Conservation (phyloP, 2,888 invertebrate genomes). For the Pantelozetes paolii region DNA sequence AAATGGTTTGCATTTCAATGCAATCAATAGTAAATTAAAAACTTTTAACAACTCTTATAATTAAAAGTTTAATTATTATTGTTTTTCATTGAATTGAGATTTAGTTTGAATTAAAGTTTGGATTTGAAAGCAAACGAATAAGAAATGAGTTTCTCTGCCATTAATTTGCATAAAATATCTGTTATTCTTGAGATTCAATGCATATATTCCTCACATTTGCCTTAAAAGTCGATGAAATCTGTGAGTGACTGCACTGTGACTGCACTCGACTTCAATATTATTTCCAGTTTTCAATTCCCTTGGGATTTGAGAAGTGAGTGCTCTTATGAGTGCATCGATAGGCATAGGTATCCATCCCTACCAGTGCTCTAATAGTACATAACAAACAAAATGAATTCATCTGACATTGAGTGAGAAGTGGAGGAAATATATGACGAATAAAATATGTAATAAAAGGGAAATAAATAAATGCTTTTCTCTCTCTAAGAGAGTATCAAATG, state of each 20-base stretch:
- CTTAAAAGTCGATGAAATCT: not conserved
- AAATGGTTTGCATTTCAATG: too few species aligned
- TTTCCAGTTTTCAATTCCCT: not conserved
- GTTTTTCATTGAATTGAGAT: too few species aligned
- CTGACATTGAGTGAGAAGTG: not conserved
- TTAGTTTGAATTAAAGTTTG: too few species aligned
- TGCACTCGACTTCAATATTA: conserved; percentile 6
- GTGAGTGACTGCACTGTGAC: conserved; percentile 12
- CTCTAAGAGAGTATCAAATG: too few species aligned
- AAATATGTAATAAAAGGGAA: not conserved
- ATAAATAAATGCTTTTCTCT: too few species aligned
- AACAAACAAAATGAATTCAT: not conserved
- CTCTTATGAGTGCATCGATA: conserved; percentile 14
- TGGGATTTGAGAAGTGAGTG: not conserved
- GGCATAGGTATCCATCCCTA: not conserved
- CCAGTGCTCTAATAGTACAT: not conserved
- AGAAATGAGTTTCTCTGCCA: too few species aligned
- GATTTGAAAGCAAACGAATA: too few species aligned
- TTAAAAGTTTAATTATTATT: too few species aligned
- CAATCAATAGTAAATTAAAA: too few species aligned
- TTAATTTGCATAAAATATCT: not conserved
- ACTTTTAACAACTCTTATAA: too few species aligned
- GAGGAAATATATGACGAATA: conserved; percentile 5
- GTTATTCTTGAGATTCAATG: not conserved
- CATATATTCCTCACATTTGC: not conserved